Conservation (phyloP, 30 jellyfish, hydroid and myxozoan species). For the Aurelia sp. region DNA sequence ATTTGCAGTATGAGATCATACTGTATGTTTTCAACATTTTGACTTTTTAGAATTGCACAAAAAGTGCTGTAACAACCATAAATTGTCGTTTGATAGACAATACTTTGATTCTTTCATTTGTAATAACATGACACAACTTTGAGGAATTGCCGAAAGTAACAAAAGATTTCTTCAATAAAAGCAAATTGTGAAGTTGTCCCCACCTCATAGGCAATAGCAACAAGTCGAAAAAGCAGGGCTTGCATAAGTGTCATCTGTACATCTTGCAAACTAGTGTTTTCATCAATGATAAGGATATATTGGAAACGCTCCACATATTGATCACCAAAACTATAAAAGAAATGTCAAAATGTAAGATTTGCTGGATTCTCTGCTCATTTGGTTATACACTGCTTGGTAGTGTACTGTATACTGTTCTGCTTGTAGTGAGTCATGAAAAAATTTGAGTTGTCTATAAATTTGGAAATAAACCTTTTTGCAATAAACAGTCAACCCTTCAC, state of each 20-base stretch:
- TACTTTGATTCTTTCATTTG: not conserved
- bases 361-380: not conserved
- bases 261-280: constrained; percentile 78
- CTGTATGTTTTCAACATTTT: too few species aligned
- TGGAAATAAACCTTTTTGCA: too few species aligned
- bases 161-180: not conserved
- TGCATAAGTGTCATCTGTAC: constrained; percentile 79
- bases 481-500: too few species aligned
- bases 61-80: too few species aligned
- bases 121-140: not conserved
- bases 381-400: not conserved
- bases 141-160: not conserved
- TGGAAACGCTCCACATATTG: constrained; percentile 71
- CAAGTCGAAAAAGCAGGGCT: constrained; percentile 87
- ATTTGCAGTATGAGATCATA: too few species aligned
- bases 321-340: constrained; percentile 82
- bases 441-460: too few species aligned
- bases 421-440: too few species aligned
- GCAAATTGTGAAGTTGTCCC: not conserved
- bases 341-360: not conserved
- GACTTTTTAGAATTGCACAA: too few species aligned
- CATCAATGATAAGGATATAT: constrained; percentile 79
- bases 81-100: too few species aligned
- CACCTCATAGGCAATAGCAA: constrained; percentile 95
- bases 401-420: not conserved